Conservation (phyloP, 2,797 vertebrate genomes). For the Picus viridis region DNA sequence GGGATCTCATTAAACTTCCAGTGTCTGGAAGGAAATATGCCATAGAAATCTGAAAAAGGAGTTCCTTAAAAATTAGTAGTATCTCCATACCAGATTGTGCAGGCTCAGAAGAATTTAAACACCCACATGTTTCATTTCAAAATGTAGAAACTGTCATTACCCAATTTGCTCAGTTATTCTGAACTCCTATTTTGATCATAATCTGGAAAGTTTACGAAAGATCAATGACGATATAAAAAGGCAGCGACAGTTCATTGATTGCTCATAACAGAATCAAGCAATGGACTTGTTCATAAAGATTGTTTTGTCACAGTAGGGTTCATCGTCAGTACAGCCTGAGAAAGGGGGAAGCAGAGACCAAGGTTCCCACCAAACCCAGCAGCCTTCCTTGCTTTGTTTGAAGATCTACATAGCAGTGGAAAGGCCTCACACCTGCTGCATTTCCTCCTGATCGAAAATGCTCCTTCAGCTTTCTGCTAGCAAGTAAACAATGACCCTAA, state of each 20-base stretch:
- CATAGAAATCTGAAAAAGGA: slow-evolving; percentile 40
- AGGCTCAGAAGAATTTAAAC: not conserved
- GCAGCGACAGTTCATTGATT: not conserved
- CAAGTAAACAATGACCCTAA: not conserved
- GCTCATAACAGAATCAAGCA: not conserved
- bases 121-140: slow-evolving; percentile 38
- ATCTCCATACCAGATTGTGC: not conserved
- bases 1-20: slow-evolving; percentile 72
- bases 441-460: not conserved
- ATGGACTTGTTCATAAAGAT: not conserved
- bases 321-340: not conserved
- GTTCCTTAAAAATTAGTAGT: slow-evolving; percentile 28
- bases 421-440: not conserved
- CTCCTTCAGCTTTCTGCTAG: not conserved
- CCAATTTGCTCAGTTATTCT: slow-evolving; percentile 35
- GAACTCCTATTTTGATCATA: slow-evolving; percentile 6
- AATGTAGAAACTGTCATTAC: slow-evolving; percentile 39
- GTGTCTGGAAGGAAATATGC: slow-evolving; percentile 55
- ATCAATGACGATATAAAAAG: not conserved
- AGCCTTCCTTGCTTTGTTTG: not conserved
- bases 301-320: not conserved
- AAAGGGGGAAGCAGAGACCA: not conserved
- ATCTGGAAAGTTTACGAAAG: not conserved
- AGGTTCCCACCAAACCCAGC: not conserved
- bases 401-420: fast-evolving